phyloP scores from a whole-genome alignment of 2,888 invertebrate species.

The Drosophila anceps region DNA sequence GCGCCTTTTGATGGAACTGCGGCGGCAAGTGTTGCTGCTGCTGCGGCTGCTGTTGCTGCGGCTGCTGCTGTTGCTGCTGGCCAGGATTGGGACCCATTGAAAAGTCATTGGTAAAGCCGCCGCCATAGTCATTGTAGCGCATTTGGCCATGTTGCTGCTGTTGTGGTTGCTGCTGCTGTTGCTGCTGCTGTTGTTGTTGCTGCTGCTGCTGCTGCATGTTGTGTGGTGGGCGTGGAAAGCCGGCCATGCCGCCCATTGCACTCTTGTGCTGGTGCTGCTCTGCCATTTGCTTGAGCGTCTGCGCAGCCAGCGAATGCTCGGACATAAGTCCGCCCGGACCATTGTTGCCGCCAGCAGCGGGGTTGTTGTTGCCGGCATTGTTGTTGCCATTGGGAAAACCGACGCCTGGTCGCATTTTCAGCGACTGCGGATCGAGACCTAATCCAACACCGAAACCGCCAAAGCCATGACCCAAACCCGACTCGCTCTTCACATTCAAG shows the following conservation, averaged over 20 bases:
- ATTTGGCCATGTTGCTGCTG: constrained; percentile 84
- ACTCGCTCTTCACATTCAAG: constrained; percentile 84
- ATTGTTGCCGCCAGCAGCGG: constrained; percentile 73
- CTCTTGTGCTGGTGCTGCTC: constrained; percentile 97
- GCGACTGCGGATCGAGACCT: constrained; percentile 63
- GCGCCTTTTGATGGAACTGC: constrained; percentile 85
- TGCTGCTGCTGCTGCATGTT: constrained; percentile 82
- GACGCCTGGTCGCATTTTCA: constrained; percentile 69
- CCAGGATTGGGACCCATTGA: constrained; percentile 83
- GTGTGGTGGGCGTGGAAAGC: constrained; percentile 86
- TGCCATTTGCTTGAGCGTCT: constrained; percentile 98
- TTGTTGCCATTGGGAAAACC: constrained; percentile 56
- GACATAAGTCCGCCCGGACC: constrained; percentile 85
- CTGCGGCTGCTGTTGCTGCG: constrained; percentile 67
- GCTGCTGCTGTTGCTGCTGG: constrained; percentile 74
- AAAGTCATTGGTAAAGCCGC: constrained; percentile 86
- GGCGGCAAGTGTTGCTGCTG: constrained; percentile 78
- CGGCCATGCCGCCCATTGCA: constrained; percentile 88
- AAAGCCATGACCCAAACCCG: constrained; percentile 83
- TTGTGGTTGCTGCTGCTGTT: constrained; percentile 81
- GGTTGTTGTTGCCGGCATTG: constrained; percentile 75
- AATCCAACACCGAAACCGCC: constrained; percentile 76
- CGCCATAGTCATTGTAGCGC: constrained; percentile 88
- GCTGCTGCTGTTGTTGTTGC: constrained; percentile 85
- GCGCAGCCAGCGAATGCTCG: constrained; percentile 96